These are phyloP conservation scores for Pollenia angustigena DNA, from an alignment of 2,888 invertebrate genomes.

Conservation along the genomic window DNA sequence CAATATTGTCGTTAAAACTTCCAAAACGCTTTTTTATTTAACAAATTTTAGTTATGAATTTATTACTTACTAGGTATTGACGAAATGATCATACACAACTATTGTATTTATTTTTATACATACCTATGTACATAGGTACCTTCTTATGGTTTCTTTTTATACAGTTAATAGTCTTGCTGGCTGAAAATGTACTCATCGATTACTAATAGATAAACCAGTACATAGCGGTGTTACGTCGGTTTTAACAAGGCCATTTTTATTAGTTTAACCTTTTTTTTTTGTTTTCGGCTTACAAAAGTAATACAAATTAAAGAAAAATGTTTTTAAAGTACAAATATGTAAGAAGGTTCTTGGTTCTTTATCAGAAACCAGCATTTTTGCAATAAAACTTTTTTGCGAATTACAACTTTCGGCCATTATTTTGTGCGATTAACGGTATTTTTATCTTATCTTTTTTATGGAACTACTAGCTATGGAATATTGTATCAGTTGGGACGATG, in stretches of 20 bases:
- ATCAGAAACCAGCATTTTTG: too few species aligned
- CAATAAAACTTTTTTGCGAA: too few species aligned
- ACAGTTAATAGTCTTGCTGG: not conserved
- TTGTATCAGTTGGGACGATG: too few species aligned
- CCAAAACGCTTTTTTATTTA: not conserved
- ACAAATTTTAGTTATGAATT: not conserved
- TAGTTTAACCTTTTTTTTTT: not conserved
- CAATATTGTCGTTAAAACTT: too few species aligned
- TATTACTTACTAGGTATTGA: conserved; percentile 12
- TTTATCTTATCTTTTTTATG: too few species aligned
- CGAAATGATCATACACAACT: conserved; percentile 22
- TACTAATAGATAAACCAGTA: conserved; percentile 28
- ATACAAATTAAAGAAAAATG: too few species aligned
- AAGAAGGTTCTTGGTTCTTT: too few species aligned
- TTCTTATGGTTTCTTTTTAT: not conserved
- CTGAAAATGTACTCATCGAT: conserved; percentile 36
- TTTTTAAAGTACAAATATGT: too few species aligned
- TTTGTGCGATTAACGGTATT: too few species aligned
- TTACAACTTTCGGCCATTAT: too few species aligned
- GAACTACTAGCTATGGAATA: too few species aligned
- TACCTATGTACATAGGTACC: too few species aligned
- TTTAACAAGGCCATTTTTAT: conserved; percentile 35
- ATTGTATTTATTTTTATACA: conserved; percentile 1
- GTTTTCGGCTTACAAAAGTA: not conserved
- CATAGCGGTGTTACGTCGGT: conserved; percentile 3